phyloP scores from a whole-genome alignment of 2,113 vertebrate species.

The Holacanthus passer region DNA sequence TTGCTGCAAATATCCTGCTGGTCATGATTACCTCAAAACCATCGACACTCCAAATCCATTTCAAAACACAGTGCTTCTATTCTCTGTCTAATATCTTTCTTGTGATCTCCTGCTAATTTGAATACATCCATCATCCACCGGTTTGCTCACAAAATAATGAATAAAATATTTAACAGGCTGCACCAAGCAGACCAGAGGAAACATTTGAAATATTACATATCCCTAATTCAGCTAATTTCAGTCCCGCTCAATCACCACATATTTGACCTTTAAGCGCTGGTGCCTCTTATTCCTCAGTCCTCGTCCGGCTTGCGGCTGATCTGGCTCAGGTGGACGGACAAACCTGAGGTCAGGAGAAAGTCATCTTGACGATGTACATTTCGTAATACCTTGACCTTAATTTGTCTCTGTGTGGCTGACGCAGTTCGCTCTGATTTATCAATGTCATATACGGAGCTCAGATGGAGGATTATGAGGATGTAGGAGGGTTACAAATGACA shows the following conservation, averaged over 20 bases:
- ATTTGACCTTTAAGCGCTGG: conserved; percentile 11
- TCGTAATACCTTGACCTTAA: conserved; percentile 17
- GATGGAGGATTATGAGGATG: conserved; percentile 46
- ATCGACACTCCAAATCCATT: not conserved
- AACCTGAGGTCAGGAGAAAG: conserved; percentile 21
- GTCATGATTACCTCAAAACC: conserved; percentile 1
- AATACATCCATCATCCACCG: conserved; percentile 5
- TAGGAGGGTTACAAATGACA: conserved; percentile 43
- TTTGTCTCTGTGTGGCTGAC: conserved; percentile 7
- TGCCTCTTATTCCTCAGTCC: not conserved
- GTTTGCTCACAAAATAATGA: conserved; percentile 19
- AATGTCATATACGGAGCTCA: conserved; percentile 42
- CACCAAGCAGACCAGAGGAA: not conserved
- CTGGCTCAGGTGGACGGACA: not conserved
- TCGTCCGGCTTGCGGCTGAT: conserved; percentile 8
- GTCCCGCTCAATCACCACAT: not conserved
- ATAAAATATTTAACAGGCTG: not conserved
- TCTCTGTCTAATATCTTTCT: not conserved
- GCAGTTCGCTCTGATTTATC: conserved; percentile 41
- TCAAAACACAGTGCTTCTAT: not conserved
- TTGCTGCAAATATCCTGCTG: not conserved
- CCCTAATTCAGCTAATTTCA: not conserved
- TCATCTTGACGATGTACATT: not conserved
- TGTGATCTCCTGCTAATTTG: conserved; percentile 6
- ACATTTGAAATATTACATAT: not conserved